These are phyloP conservation scores for Acleris laterana DNA, from an alignment of 2,888 invertebrate genomes.

Conservation along the genomic window DNA sequence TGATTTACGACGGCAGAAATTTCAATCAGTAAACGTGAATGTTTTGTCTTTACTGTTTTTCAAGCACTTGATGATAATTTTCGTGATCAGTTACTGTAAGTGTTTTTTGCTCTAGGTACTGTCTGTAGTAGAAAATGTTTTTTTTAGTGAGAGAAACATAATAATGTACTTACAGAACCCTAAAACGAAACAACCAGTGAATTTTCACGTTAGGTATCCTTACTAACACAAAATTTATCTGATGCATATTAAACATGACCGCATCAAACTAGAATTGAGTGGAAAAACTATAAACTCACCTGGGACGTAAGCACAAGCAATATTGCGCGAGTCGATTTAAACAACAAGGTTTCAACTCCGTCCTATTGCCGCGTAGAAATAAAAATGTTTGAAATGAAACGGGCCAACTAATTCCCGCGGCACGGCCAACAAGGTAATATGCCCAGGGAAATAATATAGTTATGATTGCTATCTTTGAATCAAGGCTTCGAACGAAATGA, in stretches of 20 bases:
- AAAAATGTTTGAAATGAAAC: conserved; percentile 40
- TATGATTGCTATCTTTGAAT: conserved; percentile 29
- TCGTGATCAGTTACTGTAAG: too few relatives aligned
- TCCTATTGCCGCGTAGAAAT: conserved; percentile 47
- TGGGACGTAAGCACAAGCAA: conserved; percentile 63
- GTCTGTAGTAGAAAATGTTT: too few relatives aligned
- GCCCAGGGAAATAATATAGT: conserved; percentile 30
- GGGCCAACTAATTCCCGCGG: conserved; percentile 36
- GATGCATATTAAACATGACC: conserved; percentile 26
- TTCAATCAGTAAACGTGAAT: too few relatives aligned
- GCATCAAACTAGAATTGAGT: conserved; percentile 62
- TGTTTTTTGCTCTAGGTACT: too few relatives aligned
- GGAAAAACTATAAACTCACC: conserved; percentile 59
- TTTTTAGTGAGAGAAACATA: too few relatives aligned
- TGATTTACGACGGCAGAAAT: too few relatives aligned
- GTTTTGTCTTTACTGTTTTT: too few relatives aligned
- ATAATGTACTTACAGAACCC: too few relatives aligned
- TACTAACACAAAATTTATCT: conserved; percentile 5
- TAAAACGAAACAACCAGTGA: too few relatives aligned
- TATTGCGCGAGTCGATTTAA: conserved; percentile 76
- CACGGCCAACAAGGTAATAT: conserved; percentile 24
- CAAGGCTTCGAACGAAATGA: neutral
- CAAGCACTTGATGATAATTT: too few relatives aligned
- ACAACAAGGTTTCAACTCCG: conserved; percentile 55
- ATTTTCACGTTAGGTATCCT: too few relatives aligned